These are phyloP conservation scores for Lepeophtheirus salmonis DNA, from an alignment of 1,140 invertebrate genomes.

Conservation along the genomic window DNA sequence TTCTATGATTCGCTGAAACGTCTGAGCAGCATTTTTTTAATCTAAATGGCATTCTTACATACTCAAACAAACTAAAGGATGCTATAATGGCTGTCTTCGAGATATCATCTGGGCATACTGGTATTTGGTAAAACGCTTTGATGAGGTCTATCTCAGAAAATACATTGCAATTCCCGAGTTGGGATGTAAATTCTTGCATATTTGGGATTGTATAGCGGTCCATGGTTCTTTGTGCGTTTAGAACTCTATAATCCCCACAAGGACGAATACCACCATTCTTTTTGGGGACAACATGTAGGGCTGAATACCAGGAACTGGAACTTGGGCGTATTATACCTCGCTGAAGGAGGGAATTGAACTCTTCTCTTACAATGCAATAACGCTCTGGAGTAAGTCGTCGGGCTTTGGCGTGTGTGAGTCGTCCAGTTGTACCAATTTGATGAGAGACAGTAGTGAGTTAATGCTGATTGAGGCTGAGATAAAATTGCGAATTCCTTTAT, in stretches of 20 bases:
- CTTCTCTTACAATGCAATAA: slow-evolving; percentile 21
- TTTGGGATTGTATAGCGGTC: slow-evolving; percentile 29
- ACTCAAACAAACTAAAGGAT: slow-evolving; percentile 27
- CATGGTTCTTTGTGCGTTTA: slow-evolving; percentile 29
- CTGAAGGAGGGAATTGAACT: slow-evolving; percentile 22
- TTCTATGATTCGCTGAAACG: slow-evolving; percentile 34
- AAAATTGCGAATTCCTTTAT: neutral
- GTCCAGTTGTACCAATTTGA: slow-evolving; percentile 24
- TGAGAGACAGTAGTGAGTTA: slow-evolving; percentile 3
- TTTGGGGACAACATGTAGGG: slow-evolving; percentile 23
- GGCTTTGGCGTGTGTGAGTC: slow-evolving; percentile 26
- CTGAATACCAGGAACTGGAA: slow-evolving; percentile 21
- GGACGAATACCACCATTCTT: slow-evolving; percentile 25
- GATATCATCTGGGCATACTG: slow-evolving; percentile 20
- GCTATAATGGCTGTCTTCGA: slow-evolving; percentile 25
- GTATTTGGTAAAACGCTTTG: slow-evolving; percentile 23
- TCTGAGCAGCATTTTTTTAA: slow-evolving; percentile 29
- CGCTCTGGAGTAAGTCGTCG: slow-evolving; percentile 25
- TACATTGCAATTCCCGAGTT: slow-evolving; percentile 17
- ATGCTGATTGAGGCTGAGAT: neutral
- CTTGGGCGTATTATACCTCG: slow-evolving; percentile 21
- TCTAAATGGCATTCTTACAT: slow-evolving; percentile 28
- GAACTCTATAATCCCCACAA: slow-evolving; percentile 29
- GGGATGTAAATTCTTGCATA: slow-evolving; percentile 20
- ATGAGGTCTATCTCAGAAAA: slow-evolving; percentile 22